A percentile compares a stretch with the other conserved stretches of the same genome.
Conservation (phyloP, 2,888 invertebrate genomes). For the Rhyacophila evoluta region DNA sequence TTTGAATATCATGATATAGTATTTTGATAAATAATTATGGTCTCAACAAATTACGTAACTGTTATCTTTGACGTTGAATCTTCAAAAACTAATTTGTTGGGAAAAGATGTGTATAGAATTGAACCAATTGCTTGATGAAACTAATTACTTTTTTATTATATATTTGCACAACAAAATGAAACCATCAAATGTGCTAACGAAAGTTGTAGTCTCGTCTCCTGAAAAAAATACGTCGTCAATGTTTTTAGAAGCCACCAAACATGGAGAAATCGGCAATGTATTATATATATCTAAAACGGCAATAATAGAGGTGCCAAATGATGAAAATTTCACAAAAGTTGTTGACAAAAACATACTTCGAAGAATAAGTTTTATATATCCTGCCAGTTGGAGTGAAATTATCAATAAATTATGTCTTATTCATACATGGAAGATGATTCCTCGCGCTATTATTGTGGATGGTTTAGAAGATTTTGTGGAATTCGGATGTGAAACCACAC, state of each 20-base stretch:
- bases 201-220: background rate
- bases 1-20: too few species aligned
- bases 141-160: too few species aligned
- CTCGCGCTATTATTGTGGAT: constrained; percentile 30
- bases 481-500: background rate
- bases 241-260: constrained; percentile 5
- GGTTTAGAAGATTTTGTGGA: constrained; percentile 34
- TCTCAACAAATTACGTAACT: too few species aligned
- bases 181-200: constrained; percentile 31
- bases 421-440: constrained; percentile 36
- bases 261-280: constrained; percentile 37
- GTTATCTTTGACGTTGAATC: too few species aligned
- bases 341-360: constrained; percentile 35
- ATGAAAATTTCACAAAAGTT: background rate
- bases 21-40: too few species aligned
- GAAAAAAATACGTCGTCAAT: constrained; percentile 22
- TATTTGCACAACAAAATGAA: too few species aligned
- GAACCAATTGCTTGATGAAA: too few species aligned
- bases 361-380: constrained; percentile 42
- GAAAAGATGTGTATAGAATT: too few species aligned
- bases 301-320: constrained; percentile 31
- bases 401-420: constrained; percentile 29
- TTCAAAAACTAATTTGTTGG: too few species aligned
- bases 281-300: constrained; percentile 31
- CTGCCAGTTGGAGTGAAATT: constrained; percentile 34